Conservation (phyloP, 2,888 invertebrate genomes). For the Rhynchonema sp. region DNA sequence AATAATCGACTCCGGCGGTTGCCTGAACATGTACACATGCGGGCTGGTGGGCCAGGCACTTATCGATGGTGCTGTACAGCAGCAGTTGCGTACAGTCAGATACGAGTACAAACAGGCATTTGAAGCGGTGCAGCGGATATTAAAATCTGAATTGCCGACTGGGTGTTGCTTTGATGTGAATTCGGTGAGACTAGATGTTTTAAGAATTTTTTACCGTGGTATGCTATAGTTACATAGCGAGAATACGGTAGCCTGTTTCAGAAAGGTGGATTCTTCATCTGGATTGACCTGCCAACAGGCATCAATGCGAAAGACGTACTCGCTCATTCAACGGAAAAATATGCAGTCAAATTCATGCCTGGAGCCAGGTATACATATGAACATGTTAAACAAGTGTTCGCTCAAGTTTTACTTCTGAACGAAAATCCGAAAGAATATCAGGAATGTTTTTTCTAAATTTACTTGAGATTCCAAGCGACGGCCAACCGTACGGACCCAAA, state of each 20-base stretch:
- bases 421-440: too few species aligned
- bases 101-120: background rate
- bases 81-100: background rate
- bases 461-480: too few species aligned
- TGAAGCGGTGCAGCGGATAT: too few species aligned
- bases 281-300: constrained; percentile 38
- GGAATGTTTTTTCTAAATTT: too few species aligned
- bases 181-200: background rate
- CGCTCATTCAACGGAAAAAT: constrained; percentile 7
- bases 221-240: constrained; percentile 18
- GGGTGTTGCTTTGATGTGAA: too few species aligned
- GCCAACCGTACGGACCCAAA: too few species aligned
- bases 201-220: constrained; percentile 27
- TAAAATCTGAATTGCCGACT: too few species aligned
- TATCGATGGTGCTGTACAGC: constrained; percentile 35
- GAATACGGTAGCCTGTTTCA: constrained; percentile 22
- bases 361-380: constrained; percentile 7
- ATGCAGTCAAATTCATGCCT: constrained; percentile 4
- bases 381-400: too few species aligned
- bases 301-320: constrained; percentile 11
- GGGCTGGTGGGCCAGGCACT: constrained; percentile 35
- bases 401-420: too few species aligned
- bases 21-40: constrained; percentile 42
- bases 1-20: constrained; percentile 40
- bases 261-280: constrained; percentile 43